phyloP scores from a whole-genome alignment of 2,113 vertebrate species.

The Caranx melampygus region DNA sequence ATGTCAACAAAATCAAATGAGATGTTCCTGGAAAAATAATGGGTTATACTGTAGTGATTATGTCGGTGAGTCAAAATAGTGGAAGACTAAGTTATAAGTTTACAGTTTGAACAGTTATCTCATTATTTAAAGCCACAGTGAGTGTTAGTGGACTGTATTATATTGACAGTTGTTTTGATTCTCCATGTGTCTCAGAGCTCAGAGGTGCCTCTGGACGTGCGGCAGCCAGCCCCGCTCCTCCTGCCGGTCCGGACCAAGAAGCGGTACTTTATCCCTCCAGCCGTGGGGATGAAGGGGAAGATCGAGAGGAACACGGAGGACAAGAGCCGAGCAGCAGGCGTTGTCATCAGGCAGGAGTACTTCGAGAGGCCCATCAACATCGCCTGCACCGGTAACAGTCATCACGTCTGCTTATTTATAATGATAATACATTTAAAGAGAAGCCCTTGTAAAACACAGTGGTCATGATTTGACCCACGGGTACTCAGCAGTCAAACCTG shows the following conservation, averaged over 20 bases:
- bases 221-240: constrained; percentile 60
- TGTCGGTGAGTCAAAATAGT: not conserved
- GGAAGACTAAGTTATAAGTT: not conserved
- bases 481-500: too few species aligned
- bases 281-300: constrained; percentile 58
- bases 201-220: constrained; percentile 56
- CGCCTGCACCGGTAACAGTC: constrained; percentile 87
- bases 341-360: constrained; percentile 80
- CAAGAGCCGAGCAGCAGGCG: constrained; percentile 68
- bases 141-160: too few species aligned
- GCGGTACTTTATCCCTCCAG: constrained; percentile 78
- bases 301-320: constrained; percentile 61
- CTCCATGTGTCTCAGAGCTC: constrained; percentile 58
- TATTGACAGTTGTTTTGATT: not conserved
- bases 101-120: not conserved
- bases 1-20: not conserved
- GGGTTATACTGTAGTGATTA: not conserved
- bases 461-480: too few species aligned
- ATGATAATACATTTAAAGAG: too few species aligned
- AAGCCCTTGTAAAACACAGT: too few species aligned
- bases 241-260: constrained; percentile 87
- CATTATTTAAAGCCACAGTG: too few species aligned
- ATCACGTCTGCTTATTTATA: too few species aligned
- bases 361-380: constrained; percentile 89
- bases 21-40: not conserved